phyloP scores from a whole-genome alignment of 2,888 invertebrate species.

The Aleiodes alternator region DNA sequence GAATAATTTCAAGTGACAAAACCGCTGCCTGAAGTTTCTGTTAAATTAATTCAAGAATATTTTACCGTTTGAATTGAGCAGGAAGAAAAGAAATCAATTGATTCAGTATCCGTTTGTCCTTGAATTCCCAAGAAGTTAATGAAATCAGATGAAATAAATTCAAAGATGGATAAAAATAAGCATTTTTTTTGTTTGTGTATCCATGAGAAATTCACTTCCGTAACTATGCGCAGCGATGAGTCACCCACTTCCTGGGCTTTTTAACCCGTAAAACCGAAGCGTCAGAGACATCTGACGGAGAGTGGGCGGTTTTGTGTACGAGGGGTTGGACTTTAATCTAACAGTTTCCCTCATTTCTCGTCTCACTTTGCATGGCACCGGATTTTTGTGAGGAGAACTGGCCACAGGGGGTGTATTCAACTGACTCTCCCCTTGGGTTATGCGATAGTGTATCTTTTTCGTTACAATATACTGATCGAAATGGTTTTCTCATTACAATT shows the following conservation, averaged over 20 bases:
- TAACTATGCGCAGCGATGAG: conserved; percentile 62
- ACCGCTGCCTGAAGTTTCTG: no score
- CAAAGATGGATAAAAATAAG: neutral
- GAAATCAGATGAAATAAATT: no score
- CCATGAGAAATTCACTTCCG: conserved; percentile 50
- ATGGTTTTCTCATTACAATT: no score
- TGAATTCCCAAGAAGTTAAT: no score
- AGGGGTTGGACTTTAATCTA: conserved; percentile 73
- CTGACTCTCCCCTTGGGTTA: conserved; percentile 53
- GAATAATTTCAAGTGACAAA: no score
- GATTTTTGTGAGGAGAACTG: conserved; percentile 55
- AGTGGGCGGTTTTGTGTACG: conserved; percentile 60
- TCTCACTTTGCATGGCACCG: conserved; percentile 70
- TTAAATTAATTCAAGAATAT: conserved; percentile 16
- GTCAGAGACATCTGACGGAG: conserved; percentile 65
- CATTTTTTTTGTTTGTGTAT: neutral
- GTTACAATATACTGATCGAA: no score
- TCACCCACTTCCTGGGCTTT: conserved; percentile 71
- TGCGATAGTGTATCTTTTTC: conserved; percentile 43
- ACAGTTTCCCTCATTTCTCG: conserved; percentile 65
- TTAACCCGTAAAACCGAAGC: conserved; percentile 66
- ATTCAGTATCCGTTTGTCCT: neutral
- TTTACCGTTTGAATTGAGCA: neutral
- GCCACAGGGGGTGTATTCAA: conserved; percentile 68
- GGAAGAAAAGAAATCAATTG: neutral